These are phyloP conservation scores for Germaria angustata DNA, from an alignment of 2,888 invertebrate genomes.

Conservation along the genomic window DNA sequence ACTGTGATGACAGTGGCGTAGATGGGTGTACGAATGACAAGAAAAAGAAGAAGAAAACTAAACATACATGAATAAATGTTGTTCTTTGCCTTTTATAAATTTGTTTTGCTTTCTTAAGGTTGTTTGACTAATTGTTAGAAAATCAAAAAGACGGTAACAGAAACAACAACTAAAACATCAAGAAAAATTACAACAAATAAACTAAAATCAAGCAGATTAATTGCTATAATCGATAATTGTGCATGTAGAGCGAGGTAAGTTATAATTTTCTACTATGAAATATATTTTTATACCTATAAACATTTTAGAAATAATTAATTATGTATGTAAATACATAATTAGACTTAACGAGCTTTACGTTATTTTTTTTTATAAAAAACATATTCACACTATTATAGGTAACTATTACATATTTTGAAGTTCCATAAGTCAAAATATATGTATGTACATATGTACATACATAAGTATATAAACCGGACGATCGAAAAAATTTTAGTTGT, in stretches of 20 bases:
- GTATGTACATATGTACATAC: too few relatives aligned
- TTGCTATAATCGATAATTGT: slow-evolving; percentile 21
- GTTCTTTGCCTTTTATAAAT: slow-evolving; percentile 2
- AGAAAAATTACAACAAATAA: slow-evolving; percentile 6
- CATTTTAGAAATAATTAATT: too few relatives aligned
- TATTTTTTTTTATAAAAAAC: too few relatives aligned
- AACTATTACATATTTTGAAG: too few relatives aligned
- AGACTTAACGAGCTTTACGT: too few relatives aligned
- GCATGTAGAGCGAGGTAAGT: slow-evolving; percentile 28
- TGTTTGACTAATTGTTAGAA: slow-evolving; percentile 50
- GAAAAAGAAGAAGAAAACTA: neutral
- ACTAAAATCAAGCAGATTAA: slow-evolving; percentile 8
- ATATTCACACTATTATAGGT: too few relatives aligned
- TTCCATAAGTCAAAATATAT: too few relatives aligned
- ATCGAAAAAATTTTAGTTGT: too few relatives aligned
- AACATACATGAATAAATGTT: slow-evolving; percentile 13
- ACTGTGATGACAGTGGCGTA: slow-evolving; percentile 45
- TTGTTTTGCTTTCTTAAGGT: slow-evolving; percentile 34
- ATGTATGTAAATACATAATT: too few relatives aligned
- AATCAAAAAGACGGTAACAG: slow-evolving; percentile 17
- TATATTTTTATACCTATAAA: too few relatives aligned
- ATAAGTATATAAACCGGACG: too few relatives aligned
- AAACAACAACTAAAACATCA: neutral
- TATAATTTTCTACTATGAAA: slow-evolving; percentile 13
- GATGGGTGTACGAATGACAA: neutral